These are phyloP conservation scores for Etheostoma perlongum DNA, from an alignment of 2,797 vertebrate species.

Conservation along the genomic window DNA sequence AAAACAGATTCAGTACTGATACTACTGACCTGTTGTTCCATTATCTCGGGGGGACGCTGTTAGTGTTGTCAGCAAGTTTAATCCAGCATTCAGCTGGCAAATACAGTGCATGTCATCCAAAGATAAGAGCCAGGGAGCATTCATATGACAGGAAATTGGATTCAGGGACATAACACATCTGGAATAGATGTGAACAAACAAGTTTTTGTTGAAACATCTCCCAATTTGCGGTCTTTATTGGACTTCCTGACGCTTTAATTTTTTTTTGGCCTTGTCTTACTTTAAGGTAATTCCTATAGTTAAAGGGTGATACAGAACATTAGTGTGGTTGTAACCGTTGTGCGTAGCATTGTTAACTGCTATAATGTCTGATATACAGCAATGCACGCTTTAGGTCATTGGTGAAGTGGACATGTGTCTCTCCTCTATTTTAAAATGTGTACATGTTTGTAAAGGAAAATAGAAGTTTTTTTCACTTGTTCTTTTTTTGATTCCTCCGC, in stretches of 20 bases:
- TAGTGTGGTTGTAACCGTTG: constrained; percentile 34
- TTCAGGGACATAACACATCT: constrained; percentile 34
- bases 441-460: background rate
- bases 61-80: constrained; percentile 33
- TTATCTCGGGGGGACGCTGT: constrained; percentile 19
- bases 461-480: background rate
- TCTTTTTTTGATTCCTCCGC: constrained; percentile 51
- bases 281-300: constrained; percentile 52
- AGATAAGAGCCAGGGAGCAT: constrained; percentile 29
- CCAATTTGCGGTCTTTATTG: background rate
- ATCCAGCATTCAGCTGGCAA: constrained; percentile 41
- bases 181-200: constrained; percentile 11
- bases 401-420: constrained; percentile 18
- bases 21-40: constrained; percentile 11
- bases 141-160: constrained; percentile 30
- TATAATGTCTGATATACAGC: constrained; percentile 18
- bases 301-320: constrained; percentile 39
- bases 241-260: background rate
- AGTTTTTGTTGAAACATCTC: background rate
- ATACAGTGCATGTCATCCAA: constrained; percentile 29
- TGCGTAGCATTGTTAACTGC: constrained; percentile 25
- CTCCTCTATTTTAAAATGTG: background rate
- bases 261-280: constrained; percentile 3
- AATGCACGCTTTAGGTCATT: constrained; percentile 36
- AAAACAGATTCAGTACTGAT: constrained; percentile 3